Conservation (phyloP, 2,888 invertebrate genomes). For the Latrodectus hesperus region DNA sequence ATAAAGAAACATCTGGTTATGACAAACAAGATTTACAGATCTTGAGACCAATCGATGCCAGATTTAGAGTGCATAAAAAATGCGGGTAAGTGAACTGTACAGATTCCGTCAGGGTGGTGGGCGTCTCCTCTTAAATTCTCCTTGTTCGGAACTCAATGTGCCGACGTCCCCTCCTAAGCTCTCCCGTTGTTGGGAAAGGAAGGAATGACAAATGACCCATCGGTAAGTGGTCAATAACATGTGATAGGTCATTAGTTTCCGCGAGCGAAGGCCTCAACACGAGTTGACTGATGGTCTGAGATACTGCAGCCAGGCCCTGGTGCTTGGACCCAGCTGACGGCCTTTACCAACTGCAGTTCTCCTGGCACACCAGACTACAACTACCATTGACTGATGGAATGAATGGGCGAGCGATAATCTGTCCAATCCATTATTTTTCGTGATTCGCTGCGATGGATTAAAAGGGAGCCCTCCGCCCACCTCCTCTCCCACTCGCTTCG, state of each 20-base stretch:
- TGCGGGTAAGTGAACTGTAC: background rate
- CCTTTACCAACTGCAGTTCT: background rate
- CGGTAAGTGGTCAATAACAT: conserved; percentile 69
- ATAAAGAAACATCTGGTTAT: background rate
- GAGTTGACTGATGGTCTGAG: conserved; percentile 64
- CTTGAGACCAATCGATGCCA: background rate
- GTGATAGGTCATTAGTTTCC: conserved; percentile 70
- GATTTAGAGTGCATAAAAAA: background rate
- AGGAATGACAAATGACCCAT: conserved; percentile 69
- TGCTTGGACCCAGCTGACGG: conserved; percentile 64
- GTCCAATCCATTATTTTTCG: conserved; percentile 66
- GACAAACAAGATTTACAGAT: conserved; percentile 5
- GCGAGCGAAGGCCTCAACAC: conserved; percentile 64
- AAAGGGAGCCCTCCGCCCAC: conserved; percentile 19
- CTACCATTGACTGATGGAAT: conserved; percentile 59
- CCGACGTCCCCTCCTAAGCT: conserved; percentile 15
- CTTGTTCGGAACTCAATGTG: conserved; percentile 28
- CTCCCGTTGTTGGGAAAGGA: conserved; percentile 20
- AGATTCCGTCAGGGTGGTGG: background rate
- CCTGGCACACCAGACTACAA: background rate
- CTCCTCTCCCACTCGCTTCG: conserved; percentile 9
- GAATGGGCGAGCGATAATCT: conserved; percentile 64
- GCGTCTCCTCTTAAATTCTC: background rate
- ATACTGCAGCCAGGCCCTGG: conserved; percentile 42
- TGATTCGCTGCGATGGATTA: conserved; percentile 26